These are phyloP conservation scores for Cephus nigrinus DNA, from an alignment of 2,888 invertebrate genomes.

Conservation along the genomic window DNA sequence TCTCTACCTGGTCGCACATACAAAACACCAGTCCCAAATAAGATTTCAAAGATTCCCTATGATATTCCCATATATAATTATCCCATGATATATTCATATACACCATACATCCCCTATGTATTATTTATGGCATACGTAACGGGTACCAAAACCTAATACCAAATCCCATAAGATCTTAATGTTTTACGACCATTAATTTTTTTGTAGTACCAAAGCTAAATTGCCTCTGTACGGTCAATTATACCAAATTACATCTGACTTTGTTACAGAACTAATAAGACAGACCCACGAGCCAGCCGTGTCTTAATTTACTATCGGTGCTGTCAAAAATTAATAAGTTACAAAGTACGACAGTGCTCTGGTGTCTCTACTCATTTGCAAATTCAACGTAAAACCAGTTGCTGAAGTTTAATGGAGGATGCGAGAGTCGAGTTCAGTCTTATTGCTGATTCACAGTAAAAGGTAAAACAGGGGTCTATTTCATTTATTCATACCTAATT, in stretches of 20 bases:
- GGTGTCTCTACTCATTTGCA: constrained; percentile 39
- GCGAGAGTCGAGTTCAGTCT: constrained; percentile 18
- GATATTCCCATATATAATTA: not conserved
- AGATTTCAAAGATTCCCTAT: not conserved
- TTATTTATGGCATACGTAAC: not conserved
- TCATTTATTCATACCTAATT: not conserved
- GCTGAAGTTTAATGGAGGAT: constrained; percentile 48
- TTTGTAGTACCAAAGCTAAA: not conserved
- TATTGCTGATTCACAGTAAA: not conserved
- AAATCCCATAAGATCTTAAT: not conserved
- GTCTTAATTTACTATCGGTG: not conserved
- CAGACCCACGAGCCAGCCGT: not conserved
- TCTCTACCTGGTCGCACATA: not conserved
- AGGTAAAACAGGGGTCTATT: not conserved
- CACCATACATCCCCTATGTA: not conserved
- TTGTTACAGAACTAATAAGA: not conserved
- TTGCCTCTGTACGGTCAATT: not conserved
- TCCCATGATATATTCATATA: not conserved
- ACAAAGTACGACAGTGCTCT: not conserved
- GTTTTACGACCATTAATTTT: not conserved
- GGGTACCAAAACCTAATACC: not conserved
- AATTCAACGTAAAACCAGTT: constrained; percentile 55
- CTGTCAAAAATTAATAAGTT: not conserved
- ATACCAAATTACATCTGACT: not conserved
- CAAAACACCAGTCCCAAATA: not conserved